These are phyloP conservation scores for Drosophila bipectinata DNA, from an alignment of 1,140 invertebrate genomes.

Conservation along the genomic window DNA sequence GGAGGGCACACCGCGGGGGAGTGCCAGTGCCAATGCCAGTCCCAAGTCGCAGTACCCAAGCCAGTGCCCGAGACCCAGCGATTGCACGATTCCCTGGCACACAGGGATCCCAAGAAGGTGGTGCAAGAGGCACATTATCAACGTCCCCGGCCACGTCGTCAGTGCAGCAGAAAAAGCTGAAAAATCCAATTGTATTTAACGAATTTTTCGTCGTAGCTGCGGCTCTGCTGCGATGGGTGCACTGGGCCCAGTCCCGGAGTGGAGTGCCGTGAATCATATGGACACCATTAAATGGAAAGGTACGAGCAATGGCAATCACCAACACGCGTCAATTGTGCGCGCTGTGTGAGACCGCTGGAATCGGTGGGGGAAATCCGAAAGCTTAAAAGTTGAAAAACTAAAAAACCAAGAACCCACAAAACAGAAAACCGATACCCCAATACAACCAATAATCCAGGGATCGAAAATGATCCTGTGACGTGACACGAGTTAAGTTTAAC, in stretches of 20 bases:
- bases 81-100: constrained; percentile 66
- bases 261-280: constrained; percentile 76
- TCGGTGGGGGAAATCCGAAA: constrained; percentile 20
- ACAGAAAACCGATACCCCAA: constrained; percentile 29
- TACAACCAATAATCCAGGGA: background rate
- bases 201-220: constrained; percentile 59
- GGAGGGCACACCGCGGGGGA: constrained; percentile 71
- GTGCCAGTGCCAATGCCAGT: constrained; percentile 45
- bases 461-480: constrained; percentile 26
- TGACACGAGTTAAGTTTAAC: constrained; percentile 12
- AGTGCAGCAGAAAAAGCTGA: constrained; percentile 56
- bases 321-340: constrained; percentile 78
- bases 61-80: constrained; percentile 44
- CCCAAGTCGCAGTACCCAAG: constrained; percentile 10
- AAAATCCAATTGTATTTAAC: constrained; percentile 82
- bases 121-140: constrained; percentile 74
- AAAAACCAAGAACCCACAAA: constrained; percentile 19
- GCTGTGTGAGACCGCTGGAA: constrained; percentile 64
- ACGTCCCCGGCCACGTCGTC: constrained; percentile 60
- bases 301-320: constrained; percentile 70
- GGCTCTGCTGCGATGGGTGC: constrained; percentile 22
- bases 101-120: constrained; percentile 36
- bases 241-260: constrained; percentile 26
- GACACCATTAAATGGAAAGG: constrained; percentile 82
- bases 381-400: constrained; percentile 18